Base-by-base conservation (phyloP, 1,140 invertebrate species). In the Belonocnema kinseyi region DNA sequence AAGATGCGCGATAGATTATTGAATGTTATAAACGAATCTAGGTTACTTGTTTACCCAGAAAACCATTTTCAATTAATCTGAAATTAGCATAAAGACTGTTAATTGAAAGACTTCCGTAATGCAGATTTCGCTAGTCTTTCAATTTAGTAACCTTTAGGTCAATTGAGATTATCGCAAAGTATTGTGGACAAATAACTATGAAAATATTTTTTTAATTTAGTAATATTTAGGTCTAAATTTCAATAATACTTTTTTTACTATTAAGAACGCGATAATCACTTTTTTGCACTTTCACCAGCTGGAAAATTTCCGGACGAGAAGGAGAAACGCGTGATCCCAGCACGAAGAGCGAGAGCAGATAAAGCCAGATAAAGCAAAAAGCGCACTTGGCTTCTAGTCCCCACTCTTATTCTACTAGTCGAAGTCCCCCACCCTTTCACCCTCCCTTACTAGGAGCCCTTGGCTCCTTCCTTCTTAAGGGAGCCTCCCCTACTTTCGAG, bases 391-490 rank as follows among this genome's bases (percentile, higher is more conserved):
- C 8, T 61, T 66, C 61, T 12, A 33, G 56, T 58, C 26, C 61
- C 61, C 61, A 26, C 61, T n/a, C 61, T 46, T 46, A 46, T 7
- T 66, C 61, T 66, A 16, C 33, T 40, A 33, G 21, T 33, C 16
- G 13, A 33, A 40, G 61, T 33, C 33, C 56, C 70, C 51, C 50
- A 33, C 26, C 26, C 26, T 33, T 46, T 40, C 17, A 50, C 26
- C 26, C 46, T 14, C 21, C 46, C 5, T 16, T 12, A 7, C 12
- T 52, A 21, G 46, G 46, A 11, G n/a, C 46, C 58, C 75, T 58
- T 73, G 66, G 73, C 10, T 51, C 40, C 58, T 52, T 12, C 54
- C 14, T 50, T 76, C 66, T 53, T 66, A 66, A 72, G 40, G 71
- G 71, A 72, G 13, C 54, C 51, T 14, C 33, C 19, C 50, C 26